These are phyloP conservation scores for Rhombomys opimus DNA, from an alignment of 2,113 vertebrate species.

Conservation along the genomic window DNA sequence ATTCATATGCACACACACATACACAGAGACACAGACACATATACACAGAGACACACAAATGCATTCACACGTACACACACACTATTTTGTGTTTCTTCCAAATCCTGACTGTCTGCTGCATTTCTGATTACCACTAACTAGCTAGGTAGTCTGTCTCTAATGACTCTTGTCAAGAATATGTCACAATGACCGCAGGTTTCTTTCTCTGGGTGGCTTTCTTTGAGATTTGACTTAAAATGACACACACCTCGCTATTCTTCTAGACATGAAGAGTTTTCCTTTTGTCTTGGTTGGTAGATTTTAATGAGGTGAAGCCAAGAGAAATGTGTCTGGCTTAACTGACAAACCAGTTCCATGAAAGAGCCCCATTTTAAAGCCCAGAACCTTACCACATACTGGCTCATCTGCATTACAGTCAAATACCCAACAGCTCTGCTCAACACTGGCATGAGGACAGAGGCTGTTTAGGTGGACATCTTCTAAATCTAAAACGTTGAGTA, in stretches of 20 bases:
- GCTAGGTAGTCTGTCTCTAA: neutral
- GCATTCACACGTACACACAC: neutral
- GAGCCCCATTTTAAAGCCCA: neutral
- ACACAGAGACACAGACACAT: neutral
- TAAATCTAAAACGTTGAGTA: neutral
- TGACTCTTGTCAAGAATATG: neutral
- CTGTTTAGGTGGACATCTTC: neutral
- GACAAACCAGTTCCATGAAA: neutral
- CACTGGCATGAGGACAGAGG: constrained; percentile 29
- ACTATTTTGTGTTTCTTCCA: no score
- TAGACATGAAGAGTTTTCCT: neutral
- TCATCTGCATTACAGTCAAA: neutral
- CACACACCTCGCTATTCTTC: neutral
- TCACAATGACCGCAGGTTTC: neutral
- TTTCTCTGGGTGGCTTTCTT: neutral
- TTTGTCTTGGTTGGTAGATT: constrained; percentile 43
- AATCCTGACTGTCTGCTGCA: neutral
- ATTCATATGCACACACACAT: neutral
- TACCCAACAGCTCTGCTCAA: neutral
- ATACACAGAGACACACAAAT: neutral
- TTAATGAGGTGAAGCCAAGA: neutral
- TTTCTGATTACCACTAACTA: neutral
- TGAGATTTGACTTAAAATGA: constrained; percentile 8
- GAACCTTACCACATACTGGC: neutral
- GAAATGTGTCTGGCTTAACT: neutral